phyloP scores from a whole-genome alignment of 2,888 invertebrate species.

The Nemotelus pantherinus region DNA sequence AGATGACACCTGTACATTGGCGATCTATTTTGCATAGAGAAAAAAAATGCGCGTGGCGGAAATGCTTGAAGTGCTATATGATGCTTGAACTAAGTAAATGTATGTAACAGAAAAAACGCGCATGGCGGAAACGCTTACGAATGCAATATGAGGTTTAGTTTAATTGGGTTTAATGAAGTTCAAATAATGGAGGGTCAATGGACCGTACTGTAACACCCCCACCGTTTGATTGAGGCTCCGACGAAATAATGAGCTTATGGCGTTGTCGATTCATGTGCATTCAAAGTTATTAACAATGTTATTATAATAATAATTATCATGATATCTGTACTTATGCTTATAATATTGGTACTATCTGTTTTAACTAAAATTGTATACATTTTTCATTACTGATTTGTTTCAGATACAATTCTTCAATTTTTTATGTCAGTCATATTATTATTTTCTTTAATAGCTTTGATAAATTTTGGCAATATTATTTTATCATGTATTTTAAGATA shows the following conservation, averaged over 20 bases:
- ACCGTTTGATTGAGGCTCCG: slow-evolving; percentile 18
- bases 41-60: no score
- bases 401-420: slow-evolving; percentile 12
- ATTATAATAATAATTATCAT: no score
- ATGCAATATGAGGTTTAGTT: no score
- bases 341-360: background rate
- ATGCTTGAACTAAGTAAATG: no score
- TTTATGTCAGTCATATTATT: background rate
- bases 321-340: slow-evolving; percentile 4
- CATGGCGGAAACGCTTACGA: no score
- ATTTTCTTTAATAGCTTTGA: slow-evolving; percentile 13
- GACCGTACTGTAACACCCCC: background rate
- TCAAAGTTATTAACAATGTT: no score
- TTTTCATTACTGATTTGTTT: slow-evolving; percentile 7
- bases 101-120: no score
- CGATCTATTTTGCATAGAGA: no score
- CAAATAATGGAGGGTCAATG: background rate
- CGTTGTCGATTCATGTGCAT: background rate
- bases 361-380: background rate
- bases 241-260: background rate
- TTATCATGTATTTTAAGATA: background rate
- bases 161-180: no score
- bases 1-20: no score
- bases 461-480: slow-evolving; percentile 8
- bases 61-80: no score